These are phyloP conservation scores for Phengaris arion DNA, from an alignment of 2,888 invertebrate species.

Conservation along the genomic window DNA sequence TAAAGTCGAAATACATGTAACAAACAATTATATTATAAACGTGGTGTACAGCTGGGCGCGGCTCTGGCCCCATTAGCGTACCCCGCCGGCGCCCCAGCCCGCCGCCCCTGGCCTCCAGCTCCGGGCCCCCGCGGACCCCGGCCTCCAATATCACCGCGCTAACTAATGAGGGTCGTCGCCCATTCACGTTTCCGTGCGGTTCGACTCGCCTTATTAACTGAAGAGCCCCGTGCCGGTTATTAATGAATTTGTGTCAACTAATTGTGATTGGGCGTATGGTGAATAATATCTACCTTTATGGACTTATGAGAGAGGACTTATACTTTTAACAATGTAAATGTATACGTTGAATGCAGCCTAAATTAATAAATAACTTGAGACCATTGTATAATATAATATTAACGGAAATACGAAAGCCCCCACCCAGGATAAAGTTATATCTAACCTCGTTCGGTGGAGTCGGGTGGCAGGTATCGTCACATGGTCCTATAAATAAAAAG, in stretches of 20 bases:
- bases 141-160: background rate
- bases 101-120: background rate
- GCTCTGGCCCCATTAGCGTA: conserved; percentile 21
- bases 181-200: conserved; percentile 10
- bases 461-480: no score
- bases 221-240: background rate
- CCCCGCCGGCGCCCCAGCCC: conserved; percentile 10
- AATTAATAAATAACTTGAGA: no score
- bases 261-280: no score
- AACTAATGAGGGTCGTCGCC: conserved; percentile 18
- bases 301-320: no score
- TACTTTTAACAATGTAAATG: no score
- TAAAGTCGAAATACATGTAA: background rate
- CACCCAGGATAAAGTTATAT: no score
- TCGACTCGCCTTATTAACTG: background rate
- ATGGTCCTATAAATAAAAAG: no score
- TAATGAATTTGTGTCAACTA: conserved; percentile 6
- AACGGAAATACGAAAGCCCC: no score
- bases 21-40: background rate
- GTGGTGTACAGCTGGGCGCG: conserved; percentile 18
- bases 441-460: no score
- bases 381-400: no score
- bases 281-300: no score
- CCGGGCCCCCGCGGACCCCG: background rate
- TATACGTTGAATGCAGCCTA: no score